Base-by-base conservation (phyloP, 2,113 vertebrate species). In the Meles meles region DNA sequence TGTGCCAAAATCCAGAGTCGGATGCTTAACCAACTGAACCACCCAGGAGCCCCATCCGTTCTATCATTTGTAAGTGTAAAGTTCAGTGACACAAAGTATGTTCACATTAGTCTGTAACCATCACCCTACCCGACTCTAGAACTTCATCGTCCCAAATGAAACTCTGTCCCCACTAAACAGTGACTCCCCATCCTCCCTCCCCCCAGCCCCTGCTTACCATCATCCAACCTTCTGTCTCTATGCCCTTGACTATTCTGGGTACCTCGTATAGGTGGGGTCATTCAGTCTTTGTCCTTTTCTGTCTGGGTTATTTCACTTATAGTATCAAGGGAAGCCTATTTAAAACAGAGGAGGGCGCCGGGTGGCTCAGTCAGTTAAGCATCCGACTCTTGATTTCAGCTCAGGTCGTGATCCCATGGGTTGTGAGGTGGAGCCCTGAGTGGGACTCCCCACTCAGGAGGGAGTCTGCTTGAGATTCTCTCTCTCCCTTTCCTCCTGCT, bases 201-300 rank as follows among this genome's bases (percentile, higher is more conserved):
- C 14, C 37, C 29, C 10, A 6, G 15, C 23, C 31, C 42, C 34
- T 1, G 18, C 7, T 15, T 63, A 29, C 42, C 20, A 1, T 57
- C 18, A 13, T 14, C 37, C 49, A 47, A 6, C 63, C n/a, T 52
- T 72, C 67, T 12, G 23, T 52, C 39, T 44, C 92, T 25, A 0
- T 1, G 20, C 29, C 7, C 10, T 23, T 31, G 2, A 9, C 42
- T 55, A 0, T 13, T 47, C 71, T 18, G 1, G 14, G 39, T 42
- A 0, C 23, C 67, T 4, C 4, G 0, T 2, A 1, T 8, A 2
- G 42, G 86, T 11, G 15, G n/a, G 29, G 13, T 44, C 25, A 0
- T 1, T n/a, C 13, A 5, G 57, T 8, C 2, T 18, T 44, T 52
- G 21, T 34, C 13, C 39, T 77, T 83, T 27, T 29, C 20, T 49